Percentiles rank a stretch among this genome's conserved stretches.
Evolutionary conservation across 1,140 invertebrate genomes (phyloP).

Genomic region (Tetragonula clypearis): DNA sequence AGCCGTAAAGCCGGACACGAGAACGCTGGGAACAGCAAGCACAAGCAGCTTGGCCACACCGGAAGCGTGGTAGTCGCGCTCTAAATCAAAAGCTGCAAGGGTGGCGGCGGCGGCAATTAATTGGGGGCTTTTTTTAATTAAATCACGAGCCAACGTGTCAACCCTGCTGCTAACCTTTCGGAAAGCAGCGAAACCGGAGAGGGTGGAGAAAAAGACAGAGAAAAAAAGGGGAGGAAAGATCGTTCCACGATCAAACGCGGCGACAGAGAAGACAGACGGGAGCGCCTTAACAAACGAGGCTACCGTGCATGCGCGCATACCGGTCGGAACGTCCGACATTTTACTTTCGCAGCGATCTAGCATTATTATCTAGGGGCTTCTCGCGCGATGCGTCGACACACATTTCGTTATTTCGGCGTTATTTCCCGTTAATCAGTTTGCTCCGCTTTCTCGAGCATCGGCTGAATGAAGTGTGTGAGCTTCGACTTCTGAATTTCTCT

Average conservation of each 20-base stretch:
- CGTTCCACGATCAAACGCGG: background rate
- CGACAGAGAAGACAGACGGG: background rate
- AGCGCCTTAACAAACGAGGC: background rate
- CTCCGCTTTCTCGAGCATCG: no score
- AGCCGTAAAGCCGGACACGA: background rate
- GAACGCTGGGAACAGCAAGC: background rate
- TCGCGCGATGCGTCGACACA: background rate
- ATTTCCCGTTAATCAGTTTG: no score
- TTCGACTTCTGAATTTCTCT: no score
- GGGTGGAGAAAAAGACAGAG: background rate
- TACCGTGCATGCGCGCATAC: background rate
- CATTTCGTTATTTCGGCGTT: no score
- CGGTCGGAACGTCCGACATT: conserved; percentile 17
- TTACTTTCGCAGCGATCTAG: background rate
- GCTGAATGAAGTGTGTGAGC: no score
- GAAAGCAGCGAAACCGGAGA: background rate
- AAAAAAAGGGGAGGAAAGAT: background rate
- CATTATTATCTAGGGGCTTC: background rate
- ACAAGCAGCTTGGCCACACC: background rate
- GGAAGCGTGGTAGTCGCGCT: background rate
- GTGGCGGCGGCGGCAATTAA: conserved; percentile 22
- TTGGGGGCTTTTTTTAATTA: conserved; percentile 31
- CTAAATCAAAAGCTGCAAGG: background rate
- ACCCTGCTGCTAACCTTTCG: background rate
- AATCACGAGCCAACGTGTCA: background rate